These are phyloP conservation scores for Deilephila elpenor DNA, from an alignment of 2,888 invertebrate genomes.

Conservation along the genomic window DNA sequence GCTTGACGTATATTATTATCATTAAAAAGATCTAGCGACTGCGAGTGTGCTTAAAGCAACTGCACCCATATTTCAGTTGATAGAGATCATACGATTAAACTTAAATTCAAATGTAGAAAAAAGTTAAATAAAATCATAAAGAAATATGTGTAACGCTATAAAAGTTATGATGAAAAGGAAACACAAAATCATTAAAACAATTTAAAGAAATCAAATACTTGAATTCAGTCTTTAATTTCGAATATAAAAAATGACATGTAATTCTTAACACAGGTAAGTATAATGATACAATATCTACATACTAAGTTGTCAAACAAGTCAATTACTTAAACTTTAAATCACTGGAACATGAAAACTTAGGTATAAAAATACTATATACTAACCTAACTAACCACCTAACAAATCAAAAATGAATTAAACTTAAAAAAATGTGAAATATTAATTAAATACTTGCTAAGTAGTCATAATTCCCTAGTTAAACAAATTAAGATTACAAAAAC, in stretches of 20 bases:
- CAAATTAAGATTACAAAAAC: too few relatives aligned
- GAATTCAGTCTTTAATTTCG: constrained; percentile 26
- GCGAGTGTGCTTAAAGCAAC: too few relatives aligned
- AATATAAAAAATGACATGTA: neutral
- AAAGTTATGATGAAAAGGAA: too few relatives aligned
- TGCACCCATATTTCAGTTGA: too few relatives aligned
- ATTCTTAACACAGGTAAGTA: neutral
- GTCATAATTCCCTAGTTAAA: too few relatives aligned
- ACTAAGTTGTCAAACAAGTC: neutral
- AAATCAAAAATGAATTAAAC: neutral
- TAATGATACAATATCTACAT: neutral
- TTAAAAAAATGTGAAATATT: too few relatives aligned
- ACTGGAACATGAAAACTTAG: neutral
- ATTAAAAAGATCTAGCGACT: neutral
- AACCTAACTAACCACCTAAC: neutral
- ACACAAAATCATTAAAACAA: constrained; percentile 9
- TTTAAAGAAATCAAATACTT: constrained; percentile 1
- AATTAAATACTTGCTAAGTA: too few relatives aligned
- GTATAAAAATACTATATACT: neutral
- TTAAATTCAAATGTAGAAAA: neutral
- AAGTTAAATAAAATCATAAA: too few relatives aligned
- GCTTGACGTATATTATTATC: too few relatives aligned
- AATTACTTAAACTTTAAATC: neutral
- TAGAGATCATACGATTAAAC: too few relatives aligned
- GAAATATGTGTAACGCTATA: too few relatives aligned